Conservation (phyloP, 2,113 vertebrate genomes). For the Daphoenositta chrysoptera region DNA sequence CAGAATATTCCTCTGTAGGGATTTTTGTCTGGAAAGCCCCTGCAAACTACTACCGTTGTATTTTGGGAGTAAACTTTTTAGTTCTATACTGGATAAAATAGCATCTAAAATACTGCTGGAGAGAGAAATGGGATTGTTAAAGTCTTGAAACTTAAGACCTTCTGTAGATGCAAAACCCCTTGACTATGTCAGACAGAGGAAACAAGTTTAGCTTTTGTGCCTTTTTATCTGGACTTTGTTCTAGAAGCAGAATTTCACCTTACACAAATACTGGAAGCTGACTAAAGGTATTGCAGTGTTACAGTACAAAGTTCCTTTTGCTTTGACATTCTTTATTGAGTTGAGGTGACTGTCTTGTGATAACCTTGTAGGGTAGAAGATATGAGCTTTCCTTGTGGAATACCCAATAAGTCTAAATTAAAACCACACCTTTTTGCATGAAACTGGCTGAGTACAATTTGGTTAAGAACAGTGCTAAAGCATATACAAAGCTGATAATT, state of each 20-base stretch:
- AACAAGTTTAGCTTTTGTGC: neutral
- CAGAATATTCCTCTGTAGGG: neutral
- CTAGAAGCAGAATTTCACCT: conserved; percentile 31
- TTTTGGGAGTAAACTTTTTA: neutral
- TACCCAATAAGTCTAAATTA: neutral
- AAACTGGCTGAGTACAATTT: neutral
- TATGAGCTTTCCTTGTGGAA: neutral
- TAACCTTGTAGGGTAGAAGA: neutral
- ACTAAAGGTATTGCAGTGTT: conserved; percentile 11
- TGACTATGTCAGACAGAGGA: neutral
- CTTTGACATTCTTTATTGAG: neutral
- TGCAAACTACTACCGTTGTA: neutral
- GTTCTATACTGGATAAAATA: neutral
- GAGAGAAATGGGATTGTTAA: neutral
- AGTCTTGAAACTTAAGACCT: neutral
- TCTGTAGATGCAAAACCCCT: neutral
- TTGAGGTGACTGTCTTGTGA: neutral
- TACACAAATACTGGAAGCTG: conserved; percentile 36
- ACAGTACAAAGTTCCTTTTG: conserved; percentile 53
- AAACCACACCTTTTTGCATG: neutral
- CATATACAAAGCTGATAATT: neutral
- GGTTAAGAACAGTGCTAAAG: neutral
- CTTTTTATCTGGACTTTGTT: conserved; percentile 43
- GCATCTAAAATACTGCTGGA: neutral
- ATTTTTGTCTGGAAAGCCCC: neutral